These are phyloP conservation scores for Pomatorhinus ruficollis DNA, from an alignment of 2,113 vertebrate genomes.

Conservation along the genomic window DNA sequence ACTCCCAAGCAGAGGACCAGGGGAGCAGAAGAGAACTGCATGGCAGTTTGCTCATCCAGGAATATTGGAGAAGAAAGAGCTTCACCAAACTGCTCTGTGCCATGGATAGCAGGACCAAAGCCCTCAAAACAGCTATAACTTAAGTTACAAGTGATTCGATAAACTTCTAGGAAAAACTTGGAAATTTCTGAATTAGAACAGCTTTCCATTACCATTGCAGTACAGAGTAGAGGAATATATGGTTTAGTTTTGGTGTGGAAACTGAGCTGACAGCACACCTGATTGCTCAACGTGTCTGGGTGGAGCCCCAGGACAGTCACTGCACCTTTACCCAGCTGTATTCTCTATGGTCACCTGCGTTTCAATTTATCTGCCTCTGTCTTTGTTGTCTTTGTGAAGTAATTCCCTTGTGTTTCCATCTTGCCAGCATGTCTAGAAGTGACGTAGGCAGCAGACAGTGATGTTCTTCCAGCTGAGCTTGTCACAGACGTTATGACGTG, in stretches of 20 bases:
- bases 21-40: background rate
- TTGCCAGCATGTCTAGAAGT: background rate
- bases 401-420: background rate
- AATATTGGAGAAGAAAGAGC: background rate
- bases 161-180: background rate
- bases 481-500: background rate
- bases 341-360: background rate
- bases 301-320: background rate
- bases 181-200: background rate
- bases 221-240: background rate
- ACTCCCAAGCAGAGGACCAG: background rate
- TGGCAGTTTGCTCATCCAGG: background rate
- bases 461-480: background rate
- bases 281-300: accelerated
- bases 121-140: background rate
- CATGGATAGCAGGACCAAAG: background rate
- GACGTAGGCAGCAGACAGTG: background rate
- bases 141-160: background rate
- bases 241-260: background rate
- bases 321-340: background rate
- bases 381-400: background rate
- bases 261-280: background rate
- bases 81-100: background rate
- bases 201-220: background rate
- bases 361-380: background rate